phyloP scores from a whole-genome alignment of 2,888 invertebrate genomes.

The Calameuta idolon region DNA sequence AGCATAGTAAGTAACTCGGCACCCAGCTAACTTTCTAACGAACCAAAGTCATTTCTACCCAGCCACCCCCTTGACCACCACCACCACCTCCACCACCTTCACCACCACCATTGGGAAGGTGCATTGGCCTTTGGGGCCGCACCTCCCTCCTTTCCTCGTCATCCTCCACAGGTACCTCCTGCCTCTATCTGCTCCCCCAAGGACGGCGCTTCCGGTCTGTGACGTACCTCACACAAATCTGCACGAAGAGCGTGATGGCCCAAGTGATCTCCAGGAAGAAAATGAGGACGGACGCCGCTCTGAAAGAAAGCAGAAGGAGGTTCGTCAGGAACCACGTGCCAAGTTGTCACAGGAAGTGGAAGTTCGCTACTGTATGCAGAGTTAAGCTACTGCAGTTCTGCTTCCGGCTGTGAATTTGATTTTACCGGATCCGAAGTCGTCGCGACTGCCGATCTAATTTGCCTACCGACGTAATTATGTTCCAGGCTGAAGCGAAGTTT shows the following conservation, averaged over 20 bases:
- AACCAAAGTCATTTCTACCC: conserved; percentile 1
- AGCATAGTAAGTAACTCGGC: neutral
- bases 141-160: too few relatives aligned
- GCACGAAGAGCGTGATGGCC: conserved; percentile 74
- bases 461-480: too few relatives aligned
- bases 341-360: neutral
- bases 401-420: too few relatives aligned
- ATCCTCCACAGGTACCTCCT: too few relatives aligned
- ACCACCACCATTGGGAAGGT: neutral
- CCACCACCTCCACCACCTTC: neutral
- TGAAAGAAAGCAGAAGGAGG: conserved; percentile 58
- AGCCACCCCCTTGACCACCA: neutral
- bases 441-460: too few relatives aligned
- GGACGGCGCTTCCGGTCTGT: neutral
- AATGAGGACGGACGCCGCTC: conserved; percentile 71
- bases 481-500: too few relatives aligned
- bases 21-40: neutral
- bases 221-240: conserved; percentile 70
- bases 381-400: too few relatives aligned
- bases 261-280: conserved; percentile 75
- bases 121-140: neutral
- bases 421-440: too few relatives aligned
- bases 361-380: neutral
- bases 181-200: too few relatives aligned
- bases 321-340: neutral